Base-by-base conservation (phyloP, 2,888 invertebrate species). In the Malacosoma neustria region DNA sequence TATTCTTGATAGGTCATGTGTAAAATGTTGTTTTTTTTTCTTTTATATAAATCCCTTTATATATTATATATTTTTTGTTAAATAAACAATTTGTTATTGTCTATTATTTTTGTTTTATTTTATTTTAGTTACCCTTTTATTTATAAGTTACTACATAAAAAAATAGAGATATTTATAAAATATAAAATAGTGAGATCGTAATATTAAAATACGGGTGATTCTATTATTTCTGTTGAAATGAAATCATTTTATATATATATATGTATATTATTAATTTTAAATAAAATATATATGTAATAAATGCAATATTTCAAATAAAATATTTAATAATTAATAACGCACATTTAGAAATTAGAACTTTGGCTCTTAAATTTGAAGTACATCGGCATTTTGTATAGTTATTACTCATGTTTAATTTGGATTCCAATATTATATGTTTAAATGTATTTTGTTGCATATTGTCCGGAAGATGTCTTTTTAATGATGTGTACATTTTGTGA, bases 11-110 rank as follows among this genome's bases (percentile, higher is more conserved):
- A 57, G 61, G 64, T 71, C 70, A 72, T 68, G 77, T 81, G 76
- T 63, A 76, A 77, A 76, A 70, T 65, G 48, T 73, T 74, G 79
- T 82, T 82, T 84, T 72, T 68, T 63, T 57, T 49, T 53, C 57
- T 34, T 45, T 33, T 39, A 30, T 22, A 22, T 7, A 22, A 7
- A 5, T 46, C 55, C 73, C 75, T 80, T 72, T 79, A 77, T 81
- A 84, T 82, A 80, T 80, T 81, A 81, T 84, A 82, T 84, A 82
- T 84, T 84, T 84, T 84, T 85, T 85, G 85, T 85, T 85, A 84
- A 84, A 85, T 85, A 85, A 85, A 85, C 81, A 84, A 82, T 77
- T 76, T 82, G 85, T 85, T 85, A 85, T 84, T 82, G 82, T 84
- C 81, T 73, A 77, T 66, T 42, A 59, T 57, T 73, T 77, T 82